Evolutionary conservation across 2,888 invertebrate species (phyloP), one percentile per base, ranked within the genome.

Genomic region (Zeuzera pyrina): DNA sequence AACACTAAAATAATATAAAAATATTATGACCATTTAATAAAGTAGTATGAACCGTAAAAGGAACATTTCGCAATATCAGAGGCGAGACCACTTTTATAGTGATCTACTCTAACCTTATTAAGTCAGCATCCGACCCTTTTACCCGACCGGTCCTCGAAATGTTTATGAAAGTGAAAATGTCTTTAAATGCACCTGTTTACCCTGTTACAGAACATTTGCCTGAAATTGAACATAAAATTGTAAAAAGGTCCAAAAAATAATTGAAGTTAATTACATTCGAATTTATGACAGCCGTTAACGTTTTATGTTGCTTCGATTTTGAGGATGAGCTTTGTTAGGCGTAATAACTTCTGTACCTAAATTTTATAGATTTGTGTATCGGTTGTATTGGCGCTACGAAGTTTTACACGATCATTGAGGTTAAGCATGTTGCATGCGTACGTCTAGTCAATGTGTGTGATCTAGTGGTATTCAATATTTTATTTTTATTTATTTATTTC

Each of bases 141-240:
- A 40, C 38, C 41, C 42, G 31, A 33, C 39, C 45, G 44, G 41
- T 45, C 43, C 52, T 55, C 45, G 43, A 61, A 60, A 66, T 61
- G 62, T 62, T 69, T 68, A 69, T 65, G 57, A 65, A 65, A 64
- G 65, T 64, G 63, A 65, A 55, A 70, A 71, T 61, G 58, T 61
- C 57, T 56, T 71, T 64, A 63, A 66, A 57, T 66, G 63, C 73
- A 73, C 70, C 70, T 73, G 72, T 60, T 68, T 59, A 50, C 54
- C 45, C 52, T 43, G 49, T 57, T 54, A 55, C 51, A 35, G 42
- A 37, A 50, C 45, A 55, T 57, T 56, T 48, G 38, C 30, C 36
- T 35, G 45, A 54, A 58, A 55, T 52, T 52, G 47, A 52, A 48
- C 45, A 41, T 43, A 39, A 52, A 51, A 57, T 51, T 33, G 35